These are phyloP conservation scores for Drosophila paracracens DNA, from an alignment of 2,888 invertebrate species.

Conservation along the genomic window DNA sequence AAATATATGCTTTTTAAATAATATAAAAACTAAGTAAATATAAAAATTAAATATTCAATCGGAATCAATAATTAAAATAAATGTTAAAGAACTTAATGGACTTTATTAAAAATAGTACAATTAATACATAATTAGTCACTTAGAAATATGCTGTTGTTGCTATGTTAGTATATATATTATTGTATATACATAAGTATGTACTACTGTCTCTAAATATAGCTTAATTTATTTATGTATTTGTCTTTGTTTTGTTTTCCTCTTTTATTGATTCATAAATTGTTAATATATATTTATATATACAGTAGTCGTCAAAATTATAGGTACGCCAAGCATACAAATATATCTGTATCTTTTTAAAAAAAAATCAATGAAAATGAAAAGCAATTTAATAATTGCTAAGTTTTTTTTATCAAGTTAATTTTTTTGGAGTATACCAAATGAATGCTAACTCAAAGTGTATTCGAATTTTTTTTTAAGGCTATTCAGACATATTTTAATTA, in stretches of 20 bases:
- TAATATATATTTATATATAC: constrained; percentile 6
- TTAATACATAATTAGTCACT: constrained; percentile 15
- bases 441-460: background rate
- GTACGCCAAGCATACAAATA: background rate
- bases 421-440: background rate
- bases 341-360: background rate
- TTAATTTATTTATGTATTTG: constrained; percentile 4
- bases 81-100: constrained; percentile 14
- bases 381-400: background rate
- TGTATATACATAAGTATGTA: constrained; percentile 17
- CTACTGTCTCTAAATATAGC: constrained; percentile 1
- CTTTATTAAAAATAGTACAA: constrained; percentile 26
- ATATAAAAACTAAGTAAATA: background rate
- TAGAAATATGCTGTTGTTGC: constrained; percentile 11
- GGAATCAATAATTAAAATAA: background rate
- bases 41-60: background rate
- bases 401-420: background rate
- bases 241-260: background rate
- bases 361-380: background rate
- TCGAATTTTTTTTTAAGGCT: background rate
- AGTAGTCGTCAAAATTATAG: constrained; percentile 5
- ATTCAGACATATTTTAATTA: background rate
- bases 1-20: background rate
- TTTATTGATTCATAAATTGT: constrained; percentile 1
- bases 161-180: constrained; percentile 2